Evolutionary conservation across 2,888 invertebrate species (phyloP).

Genomic region (Zhuqinia jingwanae): DNA sequence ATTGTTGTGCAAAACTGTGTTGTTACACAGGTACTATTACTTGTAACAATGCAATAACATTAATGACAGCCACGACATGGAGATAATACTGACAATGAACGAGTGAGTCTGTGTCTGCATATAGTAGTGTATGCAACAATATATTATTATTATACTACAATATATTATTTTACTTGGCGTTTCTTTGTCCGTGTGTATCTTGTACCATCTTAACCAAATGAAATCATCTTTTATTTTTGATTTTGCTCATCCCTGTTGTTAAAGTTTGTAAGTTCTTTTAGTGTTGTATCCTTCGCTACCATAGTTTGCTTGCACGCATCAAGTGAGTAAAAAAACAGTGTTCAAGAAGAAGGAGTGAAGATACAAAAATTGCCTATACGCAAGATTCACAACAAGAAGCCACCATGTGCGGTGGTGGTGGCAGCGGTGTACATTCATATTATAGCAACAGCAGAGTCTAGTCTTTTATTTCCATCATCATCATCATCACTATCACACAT

Average conservation of each 20-base stretch:
- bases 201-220: neutral
- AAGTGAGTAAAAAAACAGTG: slow-evolving; percentile 2
- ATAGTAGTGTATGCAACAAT: neutral
- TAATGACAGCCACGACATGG: slow-evolving; percentile 23
- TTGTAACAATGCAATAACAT: slow-evolving; percentile 30
- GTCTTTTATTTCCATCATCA: slow-evolving; percentile 10
- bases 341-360: neutral
- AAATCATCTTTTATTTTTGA: slow-evolving; percentile 25
- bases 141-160: neutral
- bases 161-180: neutral
- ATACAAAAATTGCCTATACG: neutral
- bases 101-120: neutral
- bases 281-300: neutral
- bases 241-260: slow-evolving; percentile 22
- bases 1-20: neutral
- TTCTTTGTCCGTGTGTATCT: neutral
- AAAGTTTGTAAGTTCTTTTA: neutral
- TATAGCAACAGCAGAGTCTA: slow-evolving; percentile 27
- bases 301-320: neutral
- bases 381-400: neutral
- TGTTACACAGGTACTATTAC: slow-evolving; percentile 31
- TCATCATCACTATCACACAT: slow-evolving; percentile 18
- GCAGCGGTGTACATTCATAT: too few relatives aligned
- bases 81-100: slow-evolving; percentile 8
- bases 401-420: slow-evolving; percentile 27